These are phyloP conservation scores for Octonoba sinensis DNA, from an alignment of 2,888 invertebrate genomes.

Conservation along the genomic window DNA sequence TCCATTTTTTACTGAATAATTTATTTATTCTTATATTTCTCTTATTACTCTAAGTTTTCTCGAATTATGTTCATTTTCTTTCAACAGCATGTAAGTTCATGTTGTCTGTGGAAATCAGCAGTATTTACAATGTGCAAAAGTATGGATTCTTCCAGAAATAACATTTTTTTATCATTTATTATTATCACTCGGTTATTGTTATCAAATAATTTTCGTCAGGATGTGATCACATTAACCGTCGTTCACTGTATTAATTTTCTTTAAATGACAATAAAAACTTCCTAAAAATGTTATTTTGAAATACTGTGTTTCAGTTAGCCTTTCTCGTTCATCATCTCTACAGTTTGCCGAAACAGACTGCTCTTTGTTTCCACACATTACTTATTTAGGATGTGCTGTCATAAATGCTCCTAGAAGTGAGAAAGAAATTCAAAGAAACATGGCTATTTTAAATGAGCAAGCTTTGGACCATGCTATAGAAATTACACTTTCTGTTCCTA, in stretches of 20 bases:
- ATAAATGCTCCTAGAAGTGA: constrained; percentile 94
- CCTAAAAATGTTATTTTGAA: background rate
- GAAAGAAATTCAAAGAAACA: constrained; percentile 90
- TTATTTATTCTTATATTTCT: too few species aligned
- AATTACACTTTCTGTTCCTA: constrained; percentile 92
- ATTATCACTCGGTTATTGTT: too few species aligned
- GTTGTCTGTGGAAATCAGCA: too few species aligned
- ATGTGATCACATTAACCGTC: too few species aligned
- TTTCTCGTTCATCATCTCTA: constrained; percentile 55
- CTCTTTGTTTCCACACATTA: constrained; percentile 80
- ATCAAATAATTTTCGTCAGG: too few species aligned
- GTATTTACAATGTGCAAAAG: too few species aligned
- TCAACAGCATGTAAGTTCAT: too few species aligned
- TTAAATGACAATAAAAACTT: background rate
- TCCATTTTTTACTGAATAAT: too few species aligned
- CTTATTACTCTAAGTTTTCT: too few species aligned
- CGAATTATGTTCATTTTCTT: too few species aligned
- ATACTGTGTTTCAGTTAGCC: constrained; percentile 33
- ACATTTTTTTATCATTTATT: too few species aligned
- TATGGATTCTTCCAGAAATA: too few species aligned
- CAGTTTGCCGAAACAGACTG: constrained; percentile 59
- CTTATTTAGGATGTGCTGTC: constrained; percentile 90
- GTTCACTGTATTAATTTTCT: background rate
- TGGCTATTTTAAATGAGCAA: constrained; percentile 89
- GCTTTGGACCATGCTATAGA: constrained; percentile 78